phyloP scores from a whole-genome alignment of 1,140 invertebrate species.

The Anastrepha obliqua region DNA sequence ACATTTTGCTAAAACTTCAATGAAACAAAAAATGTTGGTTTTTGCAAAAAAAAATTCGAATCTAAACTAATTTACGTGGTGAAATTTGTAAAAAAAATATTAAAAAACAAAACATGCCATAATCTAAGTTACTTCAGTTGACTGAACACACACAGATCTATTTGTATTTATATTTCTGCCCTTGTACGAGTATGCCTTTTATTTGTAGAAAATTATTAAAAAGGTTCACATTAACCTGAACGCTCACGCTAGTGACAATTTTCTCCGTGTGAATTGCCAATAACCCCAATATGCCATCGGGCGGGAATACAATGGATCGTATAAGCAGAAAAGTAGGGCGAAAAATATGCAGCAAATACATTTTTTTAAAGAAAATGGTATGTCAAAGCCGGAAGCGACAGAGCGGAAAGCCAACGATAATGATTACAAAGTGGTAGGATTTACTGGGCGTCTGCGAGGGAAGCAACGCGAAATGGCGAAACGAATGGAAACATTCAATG shows the following conservation, averaged over 20 bases:
- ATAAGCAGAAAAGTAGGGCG: background rate
- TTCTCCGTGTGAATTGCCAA: background rate
- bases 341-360: background rate
- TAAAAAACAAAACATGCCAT: too few relatives aligned
- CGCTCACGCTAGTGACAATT: background rate
- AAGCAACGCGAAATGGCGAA: background rate
- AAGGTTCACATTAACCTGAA: background rate
- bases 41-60: too few relatives aligned
- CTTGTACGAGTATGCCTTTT: too few relatives aligned
- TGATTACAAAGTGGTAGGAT: constrained; percentile 25
- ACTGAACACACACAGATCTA: too few relatives aligned
- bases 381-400: constrained; percentile 10
- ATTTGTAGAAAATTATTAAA: too few relatives aligned
- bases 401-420: constrained; percentile 39
- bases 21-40: too few relatives aligned
- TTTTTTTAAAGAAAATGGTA: background rate
- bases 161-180: too few relatives aligned
- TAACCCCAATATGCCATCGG: background rate
- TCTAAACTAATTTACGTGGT: too few relatives aligned
- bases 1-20: too few relatives aligned
- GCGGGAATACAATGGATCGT: background rate
- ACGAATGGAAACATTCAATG: background rate
- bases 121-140: too few relatives aligned
- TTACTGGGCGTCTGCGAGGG: background rate
- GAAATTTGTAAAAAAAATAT: too few relatives aligned